A percentile compares a stretch with the other conserved stretches of the same genome.
phyloP scores from a whole-genome alignment of 2,888 invertebrate species.

The Ceriagrion tenellum region DNA sequence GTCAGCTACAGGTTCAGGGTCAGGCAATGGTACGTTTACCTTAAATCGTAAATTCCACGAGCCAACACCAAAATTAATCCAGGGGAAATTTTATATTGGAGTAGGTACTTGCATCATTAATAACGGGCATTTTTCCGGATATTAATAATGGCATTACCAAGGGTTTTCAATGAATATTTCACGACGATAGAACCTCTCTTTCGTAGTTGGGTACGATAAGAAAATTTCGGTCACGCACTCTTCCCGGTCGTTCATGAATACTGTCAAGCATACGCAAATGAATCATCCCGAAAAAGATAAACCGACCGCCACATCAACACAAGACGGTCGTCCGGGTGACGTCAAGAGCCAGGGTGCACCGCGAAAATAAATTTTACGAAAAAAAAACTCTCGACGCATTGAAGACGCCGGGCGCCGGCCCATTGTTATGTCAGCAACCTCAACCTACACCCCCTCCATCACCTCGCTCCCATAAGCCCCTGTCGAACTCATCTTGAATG shows the following conservation, averaged over 20 bases:
- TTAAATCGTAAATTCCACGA: too few relatives aligned
- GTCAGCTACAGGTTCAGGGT: too few relatives aligned
- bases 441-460: neutral
- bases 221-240: slow-evolving; percentile 37
- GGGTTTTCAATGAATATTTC: neutral
- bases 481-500: neutral
- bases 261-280: slow-evolving; percentile 9
- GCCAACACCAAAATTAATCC: too few relatives aligned
- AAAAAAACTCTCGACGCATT: neutral
- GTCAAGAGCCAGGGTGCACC: slow-evolving; percentile 1
- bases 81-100: too few relatives aligned
- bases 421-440: slow-evolving; percentile 14
- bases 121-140: neutral
- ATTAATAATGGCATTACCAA: neutral
- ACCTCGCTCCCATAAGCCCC: neutral
- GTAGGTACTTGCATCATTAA: too few relatives aligned
- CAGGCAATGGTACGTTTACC: too few relatives aligned
- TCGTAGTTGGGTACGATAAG: neutral
- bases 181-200: neutral
- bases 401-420: neutral
- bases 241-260: neutral
- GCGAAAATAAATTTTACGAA: neutral
- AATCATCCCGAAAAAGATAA: slow-evolving; percentile 18
- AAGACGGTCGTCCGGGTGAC: slow-evolving; percentile 17
- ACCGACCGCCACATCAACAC: slow-evolving; percentile 19